Conservation (phyloP, 2,113 vertebrate genomes). For the Pachyramphus minor region DNA sequence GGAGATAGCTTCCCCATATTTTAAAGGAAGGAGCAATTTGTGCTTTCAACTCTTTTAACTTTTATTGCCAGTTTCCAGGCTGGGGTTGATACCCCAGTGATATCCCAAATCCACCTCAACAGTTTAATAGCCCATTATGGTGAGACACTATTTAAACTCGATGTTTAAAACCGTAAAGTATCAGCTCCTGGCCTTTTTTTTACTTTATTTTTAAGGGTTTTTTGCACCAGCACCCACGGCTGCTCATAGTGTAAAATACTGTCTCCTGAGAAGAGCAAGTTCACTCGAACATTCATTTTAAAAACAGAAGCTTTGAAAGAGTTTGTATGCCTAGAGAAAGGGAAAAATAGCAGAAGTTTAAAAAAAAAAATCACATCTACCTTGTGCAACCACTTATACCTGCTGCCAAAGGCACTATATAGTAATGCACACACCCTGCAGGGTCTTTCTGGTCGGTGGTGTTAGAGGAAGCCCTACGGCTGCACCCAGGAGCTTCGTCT, state of each 20-base stretch:
- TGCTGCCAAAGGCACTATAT: accelerated
- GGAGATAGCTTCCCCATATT: accelerated
- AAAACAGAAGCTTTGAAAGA: neutral
- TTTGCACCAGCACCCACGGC: neutral
- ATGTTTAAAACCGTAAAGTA: neutral
- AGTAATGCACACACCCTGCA: neutral
- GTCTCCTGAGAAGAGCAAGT: neutral
- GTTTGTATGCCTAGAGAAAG: neutral
- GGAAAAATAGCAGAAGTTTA: neutral
- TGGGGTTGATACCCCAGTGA: neutral
- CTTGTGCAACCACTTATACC: neutral
- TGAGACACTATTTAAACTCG: neutral
- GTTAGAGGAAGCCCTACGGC: no score
- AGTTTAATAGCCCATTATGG: accelerated
- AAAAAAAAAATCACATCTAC: neutral
- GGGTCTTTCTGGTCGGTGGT: no score
- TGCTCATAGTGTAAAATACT: neutral
- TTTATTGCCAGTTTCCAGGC: neutral
- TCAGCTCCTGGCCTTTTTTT: neutral
- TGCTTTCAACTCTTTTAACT: neutral
- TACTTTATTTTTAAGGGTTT: neutral
- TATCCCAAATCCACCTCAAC: neutral
- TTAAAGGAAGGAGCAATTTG: neutral
- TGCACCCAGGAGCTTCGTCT: neutral
- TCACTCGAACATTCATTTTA: accelerated